Conservation (phyloP, 2,797 vertebrate genomes). For the Arctocebus calabarensis region DNA sequence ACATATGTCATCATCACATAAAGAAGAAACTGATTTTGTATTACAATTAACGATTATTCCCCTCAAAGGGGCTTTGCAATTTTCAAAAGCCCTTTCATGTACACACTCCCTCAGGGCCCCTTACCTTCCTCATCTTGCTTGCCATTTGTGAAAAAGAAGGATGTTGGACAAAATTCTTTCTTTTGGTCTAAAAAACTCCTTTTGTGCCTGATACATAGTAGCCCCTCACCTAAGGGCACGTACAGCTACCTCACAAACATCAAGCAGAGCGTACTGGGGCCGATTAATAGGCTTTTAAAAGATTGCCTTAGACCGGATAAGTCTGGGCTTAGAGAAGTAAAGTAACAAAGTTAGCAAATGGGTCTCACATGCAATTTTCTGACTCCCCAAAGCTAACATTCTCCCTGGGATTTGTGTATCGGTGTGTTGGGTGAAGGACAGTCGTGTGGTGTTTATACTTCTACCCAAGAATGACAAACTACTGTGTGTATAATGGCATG, state of each 20-base stretch:
- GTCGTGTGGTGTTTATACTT: conserved; percentile 32
- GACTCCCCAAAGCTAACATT: neutral
- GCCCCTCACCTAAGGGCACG: neutral
- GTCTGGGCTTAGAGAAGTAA: neutral
- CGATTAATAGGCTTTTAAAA: neutral
- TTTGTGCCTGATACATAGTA: neutral
- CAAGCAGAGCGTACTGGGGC: neutral
- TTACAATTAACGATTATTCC: conserved; percentile 5
- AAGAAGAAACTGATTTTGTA: neutral
- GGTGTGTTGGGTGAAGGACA: conserved; percentile 19
- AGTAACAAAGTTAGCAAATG: neutral
- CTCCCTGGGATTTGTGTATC: neutral
- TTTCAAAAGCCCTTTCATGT: conserved; percentile 30
- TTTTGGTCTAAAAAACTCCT: conserved; percentile 5
- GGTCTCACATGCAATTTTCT: neutral
- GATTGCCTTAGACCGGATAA: neutral
- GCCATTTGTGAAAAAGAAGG: conserved; percentile 7
- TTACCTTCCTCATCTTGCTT: conserved; percentile 7
- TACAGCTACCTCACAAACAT: neutral
- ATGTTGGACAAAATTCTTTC: conserved; percentile 9
- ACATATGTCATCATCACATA: neutral
- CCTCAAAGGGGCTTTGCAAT: neutral
- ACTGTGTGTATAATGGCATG: conserved; percentile 71
- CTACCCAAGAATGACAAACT: conserved; percentile 71
- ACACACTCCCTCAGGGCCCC: neutral